Evolutionary conservation across 2,888 invertebrate genomes (phyloP).

Genomic region (Lypha dubia): DNA sequence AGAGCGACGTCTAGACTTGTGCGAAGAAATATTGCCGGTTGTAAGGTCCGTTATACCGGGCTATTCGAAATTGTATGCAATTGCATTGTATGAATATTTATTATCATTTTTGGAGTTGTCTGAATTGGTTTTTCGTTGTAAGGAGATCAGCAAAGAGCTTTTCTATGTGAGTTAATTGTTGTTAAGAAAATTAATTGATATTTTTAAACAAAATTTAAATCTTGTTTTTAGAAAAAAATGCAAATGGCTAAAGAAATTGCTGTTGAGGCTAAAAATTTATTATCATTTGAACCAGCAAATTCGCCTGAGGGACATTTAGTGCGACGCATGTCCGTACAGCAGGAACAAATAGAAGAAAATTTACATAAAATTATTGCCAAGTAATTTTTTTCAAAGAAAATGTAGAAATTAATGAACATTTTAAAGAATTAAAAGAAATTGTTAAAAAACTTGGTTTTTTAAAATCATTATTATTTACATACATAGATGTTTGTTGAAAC

Average conservation of each 20-base stretch:
- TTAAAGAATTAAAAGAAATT: background rate
- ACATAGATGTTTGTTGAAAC: no score
- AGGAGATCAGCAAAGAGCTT: conserved; percentile 85
- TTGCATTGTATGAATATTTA: conserved; percentile 90
- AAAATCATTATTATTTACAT: no score
- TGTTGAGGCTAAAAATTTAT: conserved; percentile 85
- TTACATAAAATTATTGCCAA: conserved; percentile 50
- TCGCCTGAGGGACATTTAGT: conserved; percentile 88
- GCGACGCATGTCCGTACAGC: conserved; percentile 78
- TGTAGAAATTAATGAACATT: background rate
- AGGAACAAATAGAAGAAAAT: conserved; percentile 78
- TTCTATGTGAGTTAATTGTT: conserved; percentile 83
- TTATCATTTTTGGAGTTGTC: conserved; percentile 87
- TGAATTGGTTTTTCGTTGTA: conserved; percentile 86
- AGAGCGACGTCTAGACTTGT: conserved; percentile 87
- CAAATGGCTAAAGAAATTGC: conserved; percentile 85
- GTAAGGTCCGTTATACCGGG: conserved; percentile 87
- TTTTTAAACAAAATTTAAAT: background rate
- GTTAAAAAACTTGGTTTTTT: no score
- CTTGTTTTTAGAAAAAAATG: conserved; percentile 84
- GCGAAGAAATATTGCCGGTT: conserved; percentile 87
- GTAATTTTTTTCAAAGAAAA: conserved; percentile 13
- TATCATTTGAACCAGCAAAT: conserved; percentile 88
- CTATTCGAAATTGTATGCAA: conserved; percentile 84
- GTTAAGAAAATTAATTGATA: background rate